Base-by-base conservation (phyloP, 2,113 vertebrate species). In the Elachura formosa region DNA sequence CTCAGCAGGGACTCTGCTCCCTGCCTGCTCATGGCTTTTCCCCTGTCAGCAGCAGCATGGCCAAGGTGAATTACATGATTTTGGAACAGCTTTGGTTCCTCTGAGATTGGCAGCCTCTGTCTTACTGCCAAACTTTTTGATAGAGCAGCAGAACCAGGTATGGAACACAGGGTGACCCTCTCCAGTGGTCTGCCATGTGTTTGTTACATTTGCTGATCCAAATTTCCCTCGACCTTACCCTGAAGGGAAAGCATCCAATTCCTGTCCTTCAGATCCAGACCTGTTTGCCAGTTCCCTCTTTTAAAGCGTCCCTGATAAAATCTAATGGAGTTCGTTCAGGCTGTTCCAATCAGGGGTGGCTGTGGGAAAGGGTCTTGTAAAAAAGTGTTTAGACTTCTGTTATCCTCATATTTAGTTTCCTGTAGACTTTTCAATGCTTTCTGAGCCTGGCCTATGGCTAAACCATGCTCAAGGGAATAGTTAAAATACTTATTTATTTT, bases 31-130 rank as follows among this genome's bases (percentile, higher is more conserved):
- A 0, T 40, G 73, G n/a, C 68, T 89, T 94, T 84, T 10, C 68
- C 67, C 26, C n/a, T 49, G 77, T 84, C 81, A 94, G 83, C 93
- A 95, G 55, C 73, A 84, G 63, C n/a, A 7, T 2, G 48, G 73
- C 87, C 89, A 96, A 90, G 69, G 91, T 78, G 94, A 93, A 95
- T 59, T 49, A 41, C 21, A 41, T 41, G 13, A 4, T 0, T 81
- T 71, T 84, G 80, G 72, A 74, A 67, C 11, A 10, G 40, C 52
- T 94, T 82, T 75, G 38, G 31, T 40, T 45, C 71, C 74, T 81
- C 73, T 91, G 64, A 56, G 69, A 12, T 31, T 91, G 87, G 61
- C 84, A 84, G n/a, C 34, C 69, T 90, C 33, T 66, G 29, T 66
- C 41, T 73, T 40, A 19, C 54, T 26, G 25, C 28, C 40, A 68